A percentile compares a stretch with the other conserved stretches of the same genome.
Evolutionary conservation across 2,888 invertebrate species (phyloP).

Genomic region (Tipula confusa): DNA sequence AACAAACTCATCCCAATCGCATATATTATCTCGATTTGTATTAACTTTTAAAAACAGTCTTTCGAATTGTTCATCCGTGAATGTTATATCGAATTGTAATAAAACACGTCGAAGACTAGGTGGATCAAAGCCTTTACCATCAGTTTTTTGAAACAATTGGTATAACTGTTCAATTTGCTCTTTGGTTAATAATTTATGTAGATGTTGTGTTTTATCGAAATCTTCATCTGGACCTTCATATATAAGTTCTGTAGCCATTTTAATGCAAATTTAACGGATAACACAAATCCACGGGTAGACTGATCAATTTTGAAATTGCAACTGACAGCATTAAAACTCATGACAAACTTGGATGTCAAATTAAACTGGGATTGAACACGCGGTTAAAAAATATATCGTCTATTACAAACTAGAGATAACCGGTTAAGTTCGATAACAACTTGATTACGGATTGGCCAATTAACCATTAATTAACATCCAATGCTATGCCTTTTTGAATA

Average conservation of each 20-base stretch:
- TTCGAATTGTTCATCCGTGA: not conserved
- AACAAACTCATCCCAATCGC: slow-evolving; percentile 73
- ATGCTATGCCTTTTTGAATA: no score
- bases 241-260: not conserved
- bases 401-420: no score
- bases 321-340: not conserved
- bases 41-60: slow-evolving; percentile 46
- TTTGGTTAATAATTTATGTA: slow-evolving; percentile 44
- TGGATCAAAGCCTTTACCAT: slow-evolving; percentile 39
- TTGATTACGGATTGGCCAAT: no score
- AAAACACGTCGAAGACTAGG: slow-evolving; percentile 41
- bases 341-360: not conserved
- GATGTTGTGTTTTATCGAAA: not conserved
- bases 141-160: slow-evolving; percentile 38
- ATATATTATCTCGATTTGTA: slow-evolving; percentile 54
- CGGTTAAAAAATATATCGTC: no score
- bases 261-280: not conserved
- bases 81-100: slow-evolving; percentile 34
- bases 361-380: no score
- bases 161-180: slow-evolving; percentile 42
- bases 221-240: not conserved
- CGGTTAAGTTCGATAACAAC: no score
- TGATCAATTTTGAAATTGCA: not conserved
- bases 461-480: no score
- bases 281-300: not conserved